Percentiles rank a stretch among this genome's conserved stretches.
Conservation (phyloP, 2,113 vertebrate genomes). For the Tricholaema leucomelas region DNA sequence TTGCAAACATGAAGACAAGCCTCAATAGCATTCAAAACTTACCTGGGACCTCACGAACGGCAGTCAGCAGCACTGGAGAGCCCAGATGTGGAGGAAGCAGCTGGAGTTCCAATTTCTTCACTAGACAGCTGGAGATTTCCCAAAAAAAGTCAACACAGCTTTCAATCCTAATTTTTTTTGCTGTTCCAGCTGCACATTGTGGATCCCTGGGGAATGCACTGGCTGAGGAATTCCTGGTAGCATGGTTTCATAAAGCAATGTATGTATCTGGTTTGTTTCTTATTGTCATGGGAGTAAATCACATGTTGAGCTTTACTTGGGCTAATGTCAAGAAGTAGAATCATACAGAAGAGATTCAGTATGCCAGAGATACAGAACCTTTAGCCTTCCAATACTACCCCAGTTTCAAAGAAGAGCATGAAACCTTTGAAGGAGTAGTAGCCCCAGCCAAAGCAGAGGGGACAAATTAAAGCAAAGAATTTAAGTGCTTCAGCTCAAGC, state of each 20-base stretch:
- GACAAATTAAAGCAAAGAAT: neutral
- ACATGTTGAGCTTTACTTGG: neutral
- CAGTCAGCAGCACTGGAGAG: neutral
- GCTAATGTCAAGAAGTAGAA: neutral
- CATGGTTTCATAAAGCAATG: neutral
- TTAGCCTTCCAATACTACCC: neutral
- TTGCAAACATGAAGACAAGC: neutral
- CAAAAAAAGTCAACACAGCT: neutral
- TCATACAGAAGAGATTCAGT: neutral
- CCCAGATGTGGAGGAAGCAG: constrained; percentile 50
- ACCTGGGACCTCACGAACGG: constrained; percentile 39
- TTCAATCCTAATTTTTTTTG: neutral
- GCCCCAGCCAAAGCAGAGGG: neutral
- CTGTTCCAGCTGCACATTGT: neutral
- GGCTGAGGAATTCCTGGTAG: constrained; percentile 4
- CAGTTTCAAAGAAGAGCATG: neutral
- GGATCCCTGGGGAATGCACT: neutral
- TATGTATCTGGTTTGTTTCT: neutral
- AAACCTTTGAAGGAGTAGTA: neutral
- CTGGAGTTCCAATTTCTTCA: constrained; percentile 17
- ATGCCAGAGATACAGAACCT: neutral
- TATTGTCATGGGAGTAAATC: neutral
- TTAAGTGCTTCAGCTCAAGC: neutral
- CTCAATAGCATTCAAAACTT: neutral
- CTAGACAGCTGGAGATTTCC: constrained; percentile 30